Base-by-base conservation (phyloP, 1,140 invertebrate species). In the Hirudo medicinalis region DNA sequence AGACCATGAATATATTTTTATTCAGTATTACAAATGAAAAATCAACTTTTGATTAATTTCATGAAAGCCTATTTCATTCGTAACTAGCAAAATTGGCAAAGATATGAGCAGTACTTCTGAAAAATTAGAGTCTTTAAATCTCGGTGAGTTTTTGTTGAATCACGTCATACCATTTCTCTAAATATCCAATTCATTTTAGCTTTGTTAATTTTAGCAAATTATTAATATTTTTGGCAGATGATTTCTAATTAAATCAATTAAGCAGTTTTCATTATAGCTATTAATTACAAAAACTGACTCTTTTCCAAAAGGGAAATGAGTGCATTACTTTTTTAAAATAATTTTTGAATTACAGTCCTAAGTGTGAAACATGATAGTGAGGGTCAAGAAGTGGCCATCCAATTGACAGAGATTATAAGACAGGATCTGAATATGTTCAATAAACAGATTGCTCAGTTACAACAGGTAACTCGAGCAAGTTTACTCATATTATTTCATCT, bases 341-440 rank as follows among this genome's bases (percentile, higher is more conserved):
- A 17, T 49, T 11, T 49, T 49, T 49, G 1, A 49, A 49, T 49
- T 49, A 15, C 43, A 49, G 43, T 49, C 13, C 0, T 49, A 17
- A 49, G 43, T 17, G 11, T 5, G 94, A 95, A 8, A 97, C 96
- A 84, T 85, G 93, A 98, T 83, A 94, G 98, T 68, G 80, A 80
- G 29, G 90, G 92, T 63, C 85, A 89, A 72, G 95, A 99, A 85
- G 43, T 49, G 9, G 96, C 99, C 70, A 92, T 99, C 82, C 93
- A 98, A 80, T 82, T 99, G 54, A 97, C 94, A 0, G 94, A 93
- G 78, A 97, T 97, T 66, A 95, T 99, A 40, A 98, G 97, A 84
- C 90, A 92, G 76, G 96, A 99, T 82, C 86, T 99, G 69, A 89
- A 88, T 80, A 91, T 89, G 77, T 85, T 99, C 70, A 98, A 99